Base-by-base conservation (phyloP, 2,888 invertebrate species). In the Calameuta filiformis region DNA sequence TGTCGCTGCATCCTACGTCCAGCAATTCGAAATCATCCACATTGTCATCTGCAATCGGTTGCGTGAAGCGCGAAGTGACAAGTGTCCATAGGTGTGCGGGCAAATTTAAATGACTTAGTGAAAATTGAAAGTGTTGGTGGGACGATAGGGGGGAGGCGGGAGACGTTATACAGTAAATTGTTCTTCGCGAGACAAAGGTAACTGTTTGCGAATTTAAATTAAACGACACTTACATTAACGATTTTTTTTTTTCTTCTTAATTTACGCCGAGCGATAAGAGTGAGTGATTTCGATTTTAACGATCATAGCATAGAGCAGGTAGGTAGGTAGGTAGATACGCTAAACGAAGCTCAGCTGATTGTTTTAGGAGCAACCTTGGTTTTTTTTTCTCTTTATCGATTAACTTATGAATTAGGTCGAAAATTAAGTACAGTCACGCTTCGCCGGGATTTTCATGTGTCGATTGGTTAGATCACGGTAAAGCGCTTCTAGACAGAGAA, bases 271-370 rank as follows among this genome's bases (percentile, higher is more conserved):
- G 37, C 37, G 37, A 37, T 37, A 37, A 12, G 3, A 37, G 12
- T 12, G 37, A 37, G 37, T 12, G 12, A 37, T 37, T 37, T 37
- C 37, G 37, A 12, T 37, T 37, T 12, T 37, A 37, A 37, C 37
- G 37, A 37, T 37, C 12, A 31, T 75, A 75, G 37, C 68, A 30
- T 77, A 73, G 68, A 56, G 69, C 68, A 56, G 73, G 33, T 68
- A 56, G 73, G 31, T 15, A 73, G 33, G 23, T 15, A 34, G 34
- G 35, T 33, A 34, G 30, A 87, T 86, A 87, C 79, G 87, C 89
- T 90, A 90, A 90, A 88, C 87, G 86, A 91, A 91, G 90, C 90
- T 90, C 89, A 87, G 87, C 88, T 90, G 89, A 89, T 91, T 90
- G 90, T 90, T 89, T 89, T 84, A 85, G 87, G 87, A 89, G 85